These are phyloP conservation scores for Tychaedon coryphoeus DNA, from an alignment of 2,113 vertebrate genomes.

Conservation along the genomic window DNA sequence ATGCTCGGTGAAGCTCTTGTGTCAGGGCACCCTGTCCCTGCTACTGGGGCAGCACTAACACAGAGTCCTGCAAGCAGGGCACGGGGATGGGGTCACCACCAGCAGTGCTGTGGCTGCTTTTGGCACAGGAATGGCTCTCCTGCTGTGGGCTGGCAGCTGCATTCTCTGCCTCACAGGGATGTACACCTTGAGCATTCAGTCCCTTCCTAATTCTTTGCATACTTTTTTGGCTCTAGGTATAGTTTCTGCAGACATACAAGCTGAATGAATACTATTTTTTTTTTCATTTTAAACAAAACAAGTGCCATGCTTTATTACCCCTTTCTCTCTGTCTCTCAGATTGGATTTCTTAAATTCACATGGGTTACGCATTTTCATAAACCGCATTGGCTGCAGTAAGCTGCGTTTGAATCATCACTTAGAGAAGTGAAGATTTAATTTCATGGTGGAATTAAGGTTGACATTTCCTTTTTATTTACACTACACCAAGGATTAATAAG, in stretches of 20 bases:
- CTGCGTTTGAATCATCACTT: slow-evolving; percentile 42
- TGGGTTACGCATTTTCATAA: background rate
- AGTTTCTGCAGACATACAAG: background rate
- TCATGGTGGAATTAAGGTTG: slow-evolving; percentile 63
- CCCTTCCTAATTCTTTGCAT: background rate
- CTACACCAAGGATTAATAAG: slow-evolving; percentile 70
- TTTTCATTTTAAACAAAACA: background rate
- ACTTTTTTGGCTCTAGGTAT: background rate
- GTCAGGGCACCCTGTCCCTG: background rate
- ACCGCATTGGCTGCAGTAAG: background rate
- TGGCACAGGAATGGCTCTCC: background rate
- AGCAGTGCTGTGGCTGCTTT: background rate
- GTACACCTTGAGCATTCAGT: background rate
- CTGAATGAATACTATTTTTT: background rate
- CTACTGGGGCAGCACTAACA: background rate
- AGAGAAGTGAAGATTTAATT: slow-evolving; percentile 64
- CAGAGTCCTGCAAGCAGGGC: background rate
- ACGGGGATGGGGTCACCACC: background rate
- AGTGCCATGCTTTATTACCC: background rate
- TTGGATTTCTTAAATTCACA: background rate
- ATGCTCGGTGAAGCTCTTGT: background rate
- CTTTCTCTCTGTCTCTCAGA: background rate
- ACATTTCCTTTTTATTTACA: slow-evolving; percentile 70
- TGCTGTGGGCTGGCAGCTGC: background rate
- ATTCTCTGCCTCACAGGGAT: background rate